Percentiles rank a stretch among this genome's conserved stretches.
These are phyloP conservation scores for Dasypolia templi DNA, from an alignment of 2,888 invertebrate species.

Conservation along the genomic window DNA sequence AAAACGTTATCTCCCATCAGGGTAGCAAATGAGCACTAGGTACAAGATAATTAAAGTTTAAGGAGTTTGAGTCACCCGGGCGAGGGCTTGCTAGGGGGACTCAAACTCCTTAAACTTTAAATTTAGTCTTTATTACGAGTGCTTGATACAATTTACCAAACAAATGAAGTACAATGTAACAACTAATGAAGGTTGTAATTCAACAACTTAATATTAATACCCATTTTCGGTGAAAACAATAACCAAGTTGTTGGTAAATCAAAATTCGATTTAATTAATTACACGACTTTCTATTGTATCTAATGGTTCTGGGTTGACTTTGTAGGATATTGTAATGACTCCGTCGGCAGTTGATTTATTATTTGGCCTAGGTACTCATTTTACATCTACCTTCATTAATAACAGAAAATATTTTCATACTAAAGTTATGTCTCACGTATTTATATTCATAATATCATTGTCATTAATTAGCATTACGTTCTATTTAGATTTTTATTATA, in stretches of 20 bases:
- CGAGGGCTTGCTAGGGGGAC: not conserved
- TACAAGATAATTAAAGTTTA: too few species aligned
- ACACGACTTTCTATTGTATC: slow-evolving; percentile 7
- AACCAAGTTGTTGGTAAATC: slow-evolving; percentile 2
- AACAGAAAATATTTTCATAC: not conserved
- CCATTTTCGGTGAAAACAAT: slow-evolving; percentile 13
- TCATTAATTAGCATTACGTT: not conserved
- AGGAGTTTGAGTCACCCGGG: too few species aligned
- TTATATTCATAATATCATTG: slow-evolving; percentile 25
- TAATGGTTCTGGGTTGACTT: slow-evolving; percentile 8
- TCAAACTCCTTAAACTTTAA: not conserved
- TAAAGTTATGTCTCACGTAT: not conserved
- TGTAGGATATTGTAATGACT: slow-evolving; percentile 3
- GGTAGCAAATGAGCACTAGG: not conserved
- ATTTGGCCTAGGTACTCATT: slow-evolving; percentile 4
- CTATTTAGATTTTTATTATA: not conserved
- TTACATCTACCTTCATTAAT: not conserved
- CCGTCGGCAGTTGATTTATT: not conserved
- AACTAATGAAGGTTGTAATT: slow-evolving; percentile 5
- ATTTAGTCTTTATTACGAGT: not conserved
- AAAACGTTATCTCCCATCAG: not conserved
- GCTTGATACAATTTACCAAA: not conserved
- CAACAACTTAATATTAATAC: not conserved
- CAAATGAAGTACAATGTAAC: not conserved
- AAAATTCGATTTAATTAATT: slow-evolving; percentile 25